phyloP scores from a whole-genome alignment of 1,140 invertebrate species.

The Ceratoteleas bidentatus region DNA sequence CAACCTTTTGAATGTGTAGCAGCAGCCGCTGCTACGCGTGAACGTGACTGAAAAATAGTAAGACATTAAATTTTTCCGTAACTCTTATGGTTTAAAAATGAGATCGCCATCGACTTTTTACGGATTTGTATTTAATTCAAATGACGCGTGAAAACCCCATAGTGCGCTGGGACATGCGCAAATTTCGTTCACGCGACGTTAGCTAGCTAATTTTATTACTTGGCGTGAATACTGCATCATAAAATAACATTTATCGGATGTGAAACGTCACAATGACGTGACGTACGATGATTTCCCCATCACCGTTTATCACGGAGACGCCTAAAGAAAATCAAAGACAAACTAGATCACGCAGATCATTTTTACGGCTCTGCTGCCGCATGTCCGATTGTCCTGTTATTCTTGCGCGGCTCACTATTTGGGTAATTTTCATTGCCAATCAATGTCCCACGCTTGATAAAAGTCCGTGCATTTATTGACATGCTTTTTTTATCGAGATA shows the following conservation, averaged over 20 bases:
- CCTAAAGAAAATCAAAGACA: conserved; percentile 30
- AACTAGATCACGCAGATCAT: conserved; percentile 15
- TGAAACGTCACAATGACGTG: conserved; percentile 34
- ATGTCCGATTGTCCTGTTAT: too few species aligned
- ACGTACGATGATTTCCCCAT: conserved; percentile 26
- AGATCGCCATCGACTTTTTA: too few species aligned
- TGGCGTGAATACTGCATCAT: conserved; percentile 2
- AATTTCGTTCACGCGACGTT: conserved; percentile 6
- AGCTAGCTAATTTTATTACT: conserved; percentile 18
- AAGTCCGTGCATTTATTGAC: neutral
- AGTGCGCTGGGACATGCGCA: too few species aligned
- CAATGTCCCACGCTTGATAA: neutral
- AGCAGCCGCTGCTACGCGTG: too few species aligned
- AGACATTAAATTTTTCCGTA: too few species aligned
- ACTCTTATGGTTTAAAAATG: too few species aligned
- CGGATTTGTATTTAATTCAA: too few species aligned
- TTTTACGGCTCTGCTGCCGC: conserved; percentile 12
- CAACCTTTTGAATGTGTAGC: too few species aligned
- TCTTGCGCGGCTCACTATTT: neutral
- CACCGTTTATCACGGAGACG: conserved; percentile 25
- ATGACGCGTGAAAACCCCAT: too few species aligned
- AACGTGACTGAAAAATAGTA: too few species aligned
- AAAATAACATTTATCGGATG: conserved; percentile 38
- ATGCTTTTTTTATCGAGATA: neutral
- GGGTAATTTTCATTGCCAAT: neutral